A percentile compares a stretch with the other conserved stretches of the same genome.
Evolutionary conservation across 2,797 vertebrate genomes (phyloP).

Genomic region (Leuciscus waleckii): DNA sequence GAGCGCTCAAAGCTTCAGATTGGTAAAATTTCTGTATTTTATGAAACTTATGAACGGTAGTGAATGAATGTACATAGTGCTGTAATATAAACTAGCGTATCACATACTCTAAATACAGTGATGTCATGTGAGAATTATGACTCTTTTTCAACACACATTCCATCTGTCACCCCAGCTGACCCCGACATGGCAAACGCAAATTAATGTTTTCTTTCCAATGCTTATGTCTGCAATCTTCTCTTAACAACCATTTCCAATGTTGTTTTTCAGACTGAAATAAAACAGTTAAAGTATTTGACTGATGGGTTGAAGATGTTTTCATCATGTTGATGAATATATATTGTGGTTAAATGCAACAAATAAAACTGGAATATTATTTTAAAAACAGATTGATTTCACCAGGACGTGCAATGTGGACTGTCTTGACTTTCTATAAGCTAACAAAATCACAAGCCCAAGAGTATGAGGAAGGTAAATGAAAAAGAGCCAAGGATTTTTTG

Average conservation of each 20-base stretch:
- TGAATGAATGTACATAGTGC: neutral
- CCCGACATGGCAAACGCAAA: slow-evolving; percentile 6
- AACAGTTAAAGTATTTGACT: slow-evolving; percentile 9
- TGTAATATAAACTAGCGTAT: neutral
- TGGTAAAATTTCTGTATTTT: no score
- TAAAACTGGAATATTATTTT: neutral
- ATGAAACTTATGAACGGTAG: neutral
- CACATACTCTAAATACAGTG: neutral
- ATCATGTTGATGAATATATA: neutral
- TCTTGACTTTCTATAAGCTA: neutral
- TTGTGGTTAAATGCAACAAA: neutral
- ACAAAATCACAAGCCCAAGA: neutral
- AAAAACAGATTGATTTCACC: neutral
- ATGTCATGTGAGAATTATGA: slow-evolving; percentile 21
- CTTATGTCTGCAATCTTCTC: neutral
- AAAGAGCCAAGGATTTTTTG: slow-evolving; percentile 15
- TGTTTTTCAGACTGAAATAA: slow-evolving; percentile 8
- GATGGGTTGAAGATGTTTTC: neutral
- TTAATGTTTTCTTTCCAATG: slow-evolving; percentile 2
- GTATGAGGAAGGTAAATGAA: slow-evolving; percentile 8
- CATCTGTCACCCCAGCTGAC: neutral
- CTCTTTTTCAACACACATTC: slow-evolving; percentile 10
- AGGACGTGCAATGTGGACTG: neutral
- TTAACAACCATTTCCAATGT: neutral
- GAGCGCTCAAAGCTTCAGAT: no score